Base-by-base conservation (phyloP, 2,888 invertebrate genomes). In the Pandemis heparana region DNA sequence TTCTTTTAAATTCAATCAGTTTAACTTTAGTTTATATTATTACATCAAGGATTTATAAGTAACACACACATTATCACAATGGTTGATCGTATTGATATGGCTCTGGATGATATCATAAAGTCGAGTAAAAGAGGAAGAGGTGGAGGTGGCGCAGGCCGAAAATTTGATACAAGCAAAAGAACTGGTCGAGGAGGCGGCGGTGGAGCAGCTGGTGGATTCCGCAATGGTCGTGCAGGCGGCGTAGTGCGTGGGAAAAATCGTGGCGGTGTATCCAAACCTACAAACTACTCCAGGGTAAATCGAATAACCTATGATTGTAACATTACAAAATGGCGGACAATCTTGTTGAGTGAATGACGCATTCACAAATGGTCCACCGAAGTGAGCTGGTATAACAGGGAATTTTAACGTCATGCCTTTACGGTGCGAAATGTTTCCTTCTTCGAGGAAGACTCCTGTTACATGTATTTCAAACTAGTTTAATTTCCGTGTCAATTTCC, bases 21-120 rank as follows among this genome's bases (percentile, higher is more conserved):
- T 63, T 43, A 43, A 18, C 6, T 46, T 63, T 63, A 23, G 9
- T 12, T 18, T 32, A 32, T 23, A 18, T 18, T 23, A 18, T 18
- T 23, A 46, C n/a, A 38, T n/a, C 60, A n/a, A 60, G 60, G 23
- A 4, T 56, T 46, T 10, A 10, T 41, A 14, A 69, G 32, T 60
- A 16, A 16, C 60, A 59, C 7, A 59, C 1, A 56, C 41, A 39
- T 41, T 23, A 43, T 84, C 81, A 96, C 95, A 92, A 98, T 98
- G 98, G 97, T 97, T 84, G 98, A 98, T 87, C 98, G 98, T 95
- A 98, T 99, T 91, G 99, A 99, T 92, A 97, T 99, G 98, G 98
- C 99, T 86, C 95, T 99, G 81, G 99, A 99, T 90, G 99, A 99
- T 82, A 98, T 99, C 76, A 99, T 99, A 84, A 99, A 98, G 95